Percentiles rank a stretch among this genome's conserved stretches.
phyloP scores from a whole-genome alignment of 2,113 vertebrate species.

The Clarias magur region DNA sequence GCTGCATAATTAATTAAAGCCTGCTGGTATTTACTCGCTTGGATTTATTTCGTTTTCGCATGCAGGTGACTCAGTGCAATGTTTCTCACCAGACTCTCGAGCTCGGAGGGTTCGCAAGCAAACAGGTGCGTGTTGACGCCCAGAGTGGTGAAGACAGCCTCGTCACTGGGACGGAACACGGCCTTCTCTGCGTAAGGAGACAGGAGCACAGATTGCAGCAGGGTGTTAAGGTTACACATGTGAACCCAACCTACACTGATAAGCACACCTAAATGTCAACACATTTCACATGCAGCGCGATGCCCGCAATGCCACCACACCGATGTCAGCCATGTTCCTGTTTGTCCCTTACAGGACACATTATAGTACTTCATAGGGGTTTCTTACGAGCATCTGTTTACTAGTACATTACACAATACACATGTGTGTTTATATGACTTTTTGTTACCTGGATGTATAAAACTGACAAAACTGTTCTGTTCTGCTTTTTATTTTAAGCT shows the following conservation, averaged over 20 bases:
- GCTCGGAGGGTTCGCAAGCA: slow-evolving; percentile 84
- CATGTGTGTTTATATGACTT: not conserved
- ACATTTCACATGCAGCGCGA: not conserved
- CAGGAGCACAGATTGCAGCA: slow-evolving; percentile 32
- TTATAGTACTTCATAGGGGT: not conserved
- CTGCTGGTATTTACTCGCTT: slow-evolving; percentile 6
- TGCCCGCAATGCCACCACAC: not conserved
- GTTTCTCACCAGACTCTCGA: slow-evolving; percentile 84
- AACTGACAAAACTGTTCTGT: not conserved
- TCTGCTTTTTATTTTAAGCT: too few relatives aligned
- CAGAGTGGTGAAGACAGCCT: slow-evolving; percentile 95
- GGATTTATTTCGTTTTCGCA: not conserved
- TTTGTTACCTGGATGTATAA: not conserved
- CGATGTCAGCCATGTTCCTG: not conserved
- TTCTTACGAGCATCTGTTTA: not conserved
- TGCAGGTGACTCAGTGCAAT: slow-evolving; percentile 14
- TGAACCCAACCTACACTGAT: slow-evolving; percentile 15
- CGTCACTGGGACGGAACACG: slow-evolving; percentile 89
- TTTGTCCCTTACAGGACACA: not conserved
- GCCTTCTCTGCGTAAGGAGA: slow-evolving; percentile 82
- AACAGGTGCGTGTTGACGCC: slow-evolving; percentile 98
- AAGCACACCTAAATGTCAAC: slow-evolving; percentile 21
- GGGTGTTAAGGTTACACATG: slow-evolving; percentile 21
- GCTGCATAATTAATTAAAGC: not conserved
- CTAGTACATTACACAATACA: not conserved